Percentiles rank a stretch among this genome's conserved stretches.
phyloP scores from a whole-genome alignment of 1,140 invertebrate species.

The Micrasema minimum region DNA sequence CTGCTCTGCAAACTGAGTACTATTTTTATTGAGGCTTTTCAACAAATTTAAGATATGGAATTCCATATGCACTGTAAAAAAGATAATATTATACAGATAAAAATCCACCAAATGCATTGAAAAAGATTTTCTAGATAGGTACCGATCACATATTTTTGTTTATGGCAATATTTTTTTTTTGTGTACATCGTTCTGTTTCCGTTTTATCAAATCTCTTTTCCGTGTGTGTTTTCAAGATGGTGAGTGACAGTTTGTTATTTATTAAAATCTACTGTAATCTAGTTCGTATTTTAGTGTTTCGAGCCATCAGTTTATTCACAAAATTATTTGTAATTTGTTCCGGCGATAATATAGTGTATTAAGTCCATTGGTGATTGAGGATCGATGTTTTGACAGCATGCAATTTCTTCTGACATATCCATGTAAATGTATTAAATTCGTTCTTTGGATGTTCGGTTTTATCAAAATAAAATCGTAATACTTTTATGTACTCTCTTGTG shows the following conservation, averaged over 20 bases:
- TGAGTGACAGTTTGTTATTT: conserved; percentile 37
- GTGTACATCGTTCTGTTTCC: conserved; percentile 36
- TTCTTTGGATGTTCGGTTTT: not conserved
- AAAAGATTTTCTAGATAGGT: no score
- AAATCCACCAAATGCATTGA: no score
- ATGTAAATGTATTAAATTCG: conserved; percentile 10
- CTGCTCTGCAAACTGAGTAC: no score
- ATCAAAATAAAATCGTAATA: no score
- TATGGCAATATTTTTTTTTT: conserved; percentile 35
- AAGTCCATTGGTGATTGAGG: not conserved
- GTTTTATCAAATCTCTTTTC: conserved; percentile 38
- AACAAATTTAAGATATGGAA: no score
- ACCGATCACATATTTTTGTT: conserved; percentile 3
- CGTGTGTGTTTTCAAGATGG: conserved; percentile 42
- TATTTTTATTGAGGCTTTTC: no score
- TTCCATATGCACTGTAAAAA: no score
- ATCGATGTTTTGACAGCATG: conserved; percentile 33
- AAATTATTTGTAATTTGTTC: not conserved
- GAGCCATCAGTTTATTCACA: not conserved
- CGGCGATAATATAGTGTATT: conserved; percentile 5
- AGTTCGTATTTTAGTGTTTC: not conserved
- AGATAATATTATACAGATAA: no score
- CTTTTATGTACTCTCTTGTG: no score
- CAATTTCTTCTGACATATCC: conserved; percentile 19
- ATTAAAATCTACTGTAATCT: conserved; percentile 36